Base-by-base conservation (phyloP, 2,797 vertebrate genomes). In the Valencia hispanica region DNA sequence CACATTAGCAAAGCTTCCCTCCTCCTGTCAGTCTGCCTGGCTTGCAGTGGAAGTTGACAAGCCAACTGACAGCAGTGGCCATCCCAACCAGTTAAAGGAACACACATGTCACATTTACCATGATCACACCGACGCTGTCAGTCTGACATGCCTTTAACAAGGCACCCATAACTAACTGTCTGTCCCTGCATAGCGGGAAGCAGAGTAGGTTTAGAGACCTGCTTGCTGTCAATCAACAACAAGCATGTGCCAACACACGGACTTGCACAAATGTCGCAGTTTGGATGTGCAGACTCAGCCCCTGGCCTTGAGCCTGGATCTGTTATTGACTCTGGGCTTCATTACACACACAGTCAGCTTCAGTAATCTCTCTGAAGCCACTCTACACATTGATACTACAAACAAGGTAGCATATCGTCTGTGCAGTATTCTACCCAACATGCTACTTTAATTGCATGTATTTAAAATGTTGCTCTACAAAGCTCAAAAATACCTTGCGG, bases 321-420 rank as follows among this genome's bases (percentile, higher is more conserved):
- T 86, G 82, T 88, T 94, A 94, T 94, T 93, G 93, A 94, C 93
- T 92, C 84, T 70, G 91, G 83, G 88, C 88, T 94, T 94, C 90
- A 93, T 94, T 94, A 91, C 92, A 91, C 88, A 94, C 92, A 94
- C 91, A 87, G 85, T 88, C 92, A 93, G 91, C 86, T 93, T 93
- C 87, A 84, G 91, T 93, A 93, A 94, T 93, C 94, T 93, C 91
- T 94, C 88, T 82, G 90, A 94, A 92, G 91, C 89, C 79, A 61
- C 87, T 87, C 80, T 73, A 91, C 93, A 88, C 87, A 88, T 82
- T 84, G 32, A n/a, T 80, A 91, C 89, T 91, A 89, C 90, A 91
- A 92, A 93, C 89, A 91, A 88, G 90, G 79, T 79, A 81, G 80
- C 88, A n/a, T 92, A 87, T 90, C 92, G 89, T 90, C 89, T 86